Evolutionary conservation across 2,888 invertebrate genomes (phyloP).

Genomic region (Mylabris sibirica): DNA sequence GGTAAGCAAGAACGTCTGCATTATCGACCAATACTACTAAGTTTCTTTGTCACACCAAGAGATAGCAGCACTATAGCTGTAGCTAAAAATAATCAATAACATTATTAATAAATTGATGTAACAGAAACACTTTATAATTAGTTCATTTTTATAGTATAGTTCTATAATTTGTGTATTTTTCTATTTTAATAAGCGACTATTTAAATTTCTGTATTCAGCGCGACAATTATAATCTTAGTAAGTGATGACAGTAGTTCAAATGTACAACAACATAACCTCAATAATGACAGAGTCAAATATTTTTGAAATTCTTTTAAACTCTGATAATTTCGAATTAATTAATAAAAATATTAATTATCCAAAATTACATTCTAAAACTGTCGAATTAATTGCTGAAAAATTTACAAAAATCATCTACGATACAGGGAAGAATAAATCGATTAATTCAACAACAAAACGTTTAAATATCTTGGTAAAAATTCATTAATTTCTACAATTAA

Average conservation of each 20-base stretch:
- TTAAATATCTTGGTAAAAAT: not conserved
- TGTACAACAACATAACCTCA: not conserved
- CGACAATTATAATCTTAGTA: not conserved
- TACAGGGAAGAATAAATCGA: not conserved
- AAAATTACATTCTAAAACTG: not conserved
- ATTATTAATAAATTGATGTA: too few relatives aligned
- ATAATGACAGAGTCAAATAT: not conserved
- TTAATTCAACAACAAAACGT: not conserved
- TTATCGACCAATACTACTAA: too few relatives aligned
- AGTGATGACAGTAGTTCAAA: not conserved
- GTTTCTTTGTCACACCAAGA: too few relatives aligned
- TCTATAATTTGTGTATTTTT: too few relatives aligned
- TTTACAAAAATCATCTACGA: not conserved
- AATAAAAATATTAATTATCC: not conserved
- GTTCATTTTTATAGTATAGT: too few relatives aligned
- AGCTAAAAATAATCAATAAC: too few relatives aligned
- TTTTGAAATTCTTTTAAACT: not conserved
- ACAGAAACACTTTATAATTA: too few relatives aligned
- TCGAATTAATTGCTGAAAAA: not conserved
- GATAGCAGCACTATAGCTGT: too few relatives aligned
- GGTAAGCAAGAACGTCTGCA: too few relatives aligned
- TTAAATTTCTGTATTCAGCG: not conserved
- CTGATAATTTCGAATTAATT: not conserved
- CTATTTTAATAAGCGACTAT: too few relatives aligned
- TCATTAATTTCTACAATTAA: not conserved